Evolutionary conservation across 2,888 invertebrate species (phyloP), one percentile per base, ranked within the genome.

Genomic region (Drosophila algonquin): DNA sequence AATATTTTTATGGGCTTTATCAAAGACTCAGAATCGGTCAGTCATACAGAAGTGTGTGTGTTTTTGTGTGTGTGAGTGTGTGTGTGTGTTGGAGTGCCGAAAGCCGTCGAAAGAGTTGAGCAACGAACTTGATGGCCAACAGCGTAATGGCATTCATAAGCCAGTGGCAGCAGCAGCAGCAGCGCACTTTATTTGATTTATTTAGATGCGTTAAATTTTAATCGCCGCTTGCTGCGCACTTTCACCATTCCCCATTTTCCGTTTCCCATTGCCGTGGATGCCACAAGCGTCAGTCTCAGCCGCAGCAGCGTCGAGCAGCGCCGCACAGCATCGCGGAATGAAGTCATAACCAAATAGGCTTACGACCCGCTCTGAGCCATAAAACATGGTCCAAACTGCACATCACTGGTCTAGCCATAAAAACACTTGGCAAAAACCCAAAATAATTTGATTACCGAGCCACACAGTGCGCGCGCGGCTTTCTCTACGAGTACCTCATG

Each of bases 291-390:
- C 27, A 27, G 27, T 8, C 27, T 7, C 30, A 8, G 30, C 30
- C 30, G 2, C 4, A 24, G 30, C 8, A 30, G 27, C 7, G 27
- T 21, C 21, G 21, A 21, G 21, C 21, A 21, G 27, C 27, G 47
- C 57, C 47, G 16, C 51, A 72, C 76, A 78, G 75, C 55, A 48
- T 46, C 54, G 48, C 45, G 73, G 74, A 83, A 84, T 84, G 80
- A 88, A 88, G 83, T 83, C 87, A 88, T 88, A 86, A 83, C 87
- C 87, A 88, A 86, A 86, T 76, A 86, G 72, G 83, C 70, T 71
- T 47, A 63, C 54, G 52, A 69, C 58, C 55, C 45, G 73, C 53
- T 63, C 56, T 63, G 47, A 9, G 60, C 60, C 67, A 63, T 63
- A 50, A 63, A 73, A 55, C 50, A 64, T 46, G 30, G 63, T 60